Conservation (phyloP, 2,888 invertebrate genomes). For the Drosophila subquinaria region DNA sequence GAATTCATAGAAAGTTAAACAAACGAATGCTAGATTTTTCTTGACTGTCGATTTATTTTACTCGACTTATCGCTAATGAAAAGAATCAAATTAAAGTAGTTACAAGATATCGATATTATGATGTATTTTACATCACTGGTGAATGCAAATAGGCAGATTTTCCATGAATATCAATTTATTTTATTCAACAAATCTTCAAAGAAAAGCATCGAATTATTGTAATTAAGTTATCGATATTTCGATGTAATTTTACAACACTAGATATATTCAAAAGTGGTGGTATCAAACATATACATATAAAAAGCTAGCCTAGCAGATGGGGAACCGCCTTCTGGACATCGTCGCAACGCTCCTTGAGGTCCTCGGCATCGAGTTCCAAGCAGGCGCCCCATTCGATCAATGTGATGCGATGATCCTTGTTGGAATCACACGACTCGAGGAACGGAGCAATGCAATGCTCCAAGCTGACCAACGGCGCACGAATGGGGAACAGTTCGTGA, state of each 20-base stretch:
- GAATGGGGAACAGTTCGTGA: conserved; percentile 98
- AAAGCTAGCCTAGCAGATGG: conserved; percentile 79
- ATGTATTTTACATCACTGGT: background rate
- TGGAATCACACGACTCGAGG: conserved; percentile 94
- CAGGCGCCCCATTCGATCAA: conserved; percentile 97
- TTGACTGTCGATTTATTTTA: background rate
- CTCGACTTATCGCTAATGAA: background rate
- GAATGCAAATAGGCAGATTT: too few species aligned
- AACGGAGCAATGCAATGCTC: conserved; percentile 99
- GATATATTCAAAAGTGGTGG: background rate
- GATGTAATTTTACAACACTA: background rate
- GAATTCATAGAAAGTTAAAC: too few species aligned
- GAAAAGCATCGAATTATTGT: background rate
- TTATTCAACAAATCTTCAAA: background rate
- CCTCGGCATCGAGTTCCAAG: conserved; percentile 93
- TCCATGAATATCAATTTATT: background rate
- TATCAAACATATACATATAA: background rate
- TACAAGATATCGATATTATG: background rate
- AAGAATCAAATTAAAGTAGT: background rate
- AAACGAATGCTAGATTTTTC: too few species aligned
- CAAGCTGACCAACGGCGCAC: conserved; percentile 96
- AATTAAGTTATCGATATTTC: background rate
- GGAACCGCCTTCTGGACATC: conserved; percentile 88
- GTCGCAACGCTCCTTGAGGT: conserved; percentile 93
- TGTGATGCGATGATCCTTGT: conserved; percentile 96